Base-by-base conservation (phyloP, 2,888 invertebrate species). In the Folsomia candida region DNA sequence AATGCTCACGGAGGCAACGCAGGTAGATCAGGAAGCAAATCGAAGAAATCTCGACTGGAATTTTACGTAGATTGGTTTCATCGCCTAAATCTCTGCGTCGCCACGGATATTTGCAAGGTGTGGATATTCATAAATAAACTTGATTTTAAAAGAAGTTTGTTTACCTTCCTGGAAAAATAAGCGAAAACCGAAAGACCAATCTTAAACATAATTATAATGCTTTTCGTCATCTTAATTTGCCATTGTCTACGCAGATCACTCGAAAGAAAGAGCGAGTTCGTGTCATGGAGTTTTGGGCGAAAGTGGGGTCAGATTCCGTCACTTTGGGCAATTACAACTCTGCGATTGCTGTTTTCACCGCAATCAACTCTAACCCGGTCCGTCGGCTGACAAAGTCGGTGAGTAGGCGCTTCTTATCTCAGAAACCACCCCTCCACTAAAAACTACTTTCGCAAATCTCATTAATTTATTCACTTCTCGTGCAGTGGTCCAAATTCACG, bases 401-500 rank as follows among this genome's bases (percentile, higher is more conserved):
- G 80, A 83, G 82, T 81, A 59, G 2, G 20, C n/a, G 14, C 20
- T 62, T 28, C 26, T 62, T 28, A 26, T 57, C 37, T 37, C 6
- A 37, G 37, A 37, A 4, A 37, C 6, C 6, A 37, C 14, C 37
- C 37, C n/a, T n/a, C n/a, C n/a, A n/a, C n/a, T n/a, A n/a, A n/a
- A n/a, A n/a, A n/a, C n/a, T 4, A 37, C 4, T 37, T 37, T 37
- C 14, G 37, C 37, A 37, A 37, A 37, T 37, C 6, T 37, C 37
- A 37, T 37, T 37, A 37, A 37, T 37, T 37, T 37, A 37, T 60
- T 60, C 57, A n/a, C 6, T 57, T 24, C 26, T 60, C 25, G 24
- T 60, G 57, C 84, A 93, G 92, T 94, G 93, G 94, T 88, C 88
- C 71, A 92, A 93, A 84, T 91, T 94, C 14, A 37, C 37, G 71